Evolutionary conservation across 2,888 invertebrate species (phyloP), one percentile per base, ranked within the genome.

Genomic region (Nyleta sp.): DNA sequence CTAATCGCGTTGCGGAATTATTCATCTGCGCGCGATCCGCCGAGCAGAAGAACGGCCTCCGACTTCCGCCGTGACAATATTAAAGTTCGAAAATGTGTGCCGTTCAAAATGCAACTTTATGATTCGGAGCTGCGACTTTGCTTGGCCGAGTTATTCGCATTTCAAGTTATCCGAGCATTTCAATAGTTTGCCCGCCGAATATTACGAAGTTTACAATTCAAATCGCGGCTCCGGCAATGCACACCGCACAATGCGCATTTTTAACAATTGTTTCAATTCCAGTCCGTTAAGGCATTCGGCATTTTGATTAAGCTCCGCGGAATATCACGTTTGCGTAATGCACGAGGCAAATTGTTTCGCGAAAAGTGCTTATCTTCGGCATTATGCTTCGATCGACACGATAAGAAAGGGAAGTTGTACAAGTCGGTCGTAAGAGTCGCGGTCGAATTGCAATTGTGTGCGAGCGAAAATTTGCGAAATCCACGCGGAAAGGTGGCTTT

Each of bases 131-230:
- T 28, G 42, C 35, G 60, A 59, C 52, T 70, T 70, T 52, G 44
- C 70, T 70, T 70, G 70, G 52, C 70, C 60, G 60, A 70, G 50
- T 70, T 70, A 70, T 31, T 50, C 68, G 31, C 24, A 57, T 60
- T 70, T 52, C 28, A 59, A 70, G 70, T 60, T 71, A 71, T 71
- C 71, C 53, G 28, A 44, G 60, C 60, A 60, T 71, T 71, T 71
- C 71, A 71, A 60, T 71, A 60, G 71, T 60, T 60, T 52, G 59
- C 48, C 42, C 20, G 22, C 44, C 20, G 13, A 71, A 71, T n/a
- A 71, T 60, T 71, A 53, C 71, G 60, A 71, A 70, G 59, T 70
- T 59, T 59, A 59, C 57, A 68, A 68, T 68, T 68, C 57, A 68
- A 68, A 68, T 57, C 68, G 38, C 24, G n/a, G 18, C 44, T 2